Base-by-base conservation (phyloP, 1,140 invertebrate genomes). In the Drosophila mayri region DNA sequence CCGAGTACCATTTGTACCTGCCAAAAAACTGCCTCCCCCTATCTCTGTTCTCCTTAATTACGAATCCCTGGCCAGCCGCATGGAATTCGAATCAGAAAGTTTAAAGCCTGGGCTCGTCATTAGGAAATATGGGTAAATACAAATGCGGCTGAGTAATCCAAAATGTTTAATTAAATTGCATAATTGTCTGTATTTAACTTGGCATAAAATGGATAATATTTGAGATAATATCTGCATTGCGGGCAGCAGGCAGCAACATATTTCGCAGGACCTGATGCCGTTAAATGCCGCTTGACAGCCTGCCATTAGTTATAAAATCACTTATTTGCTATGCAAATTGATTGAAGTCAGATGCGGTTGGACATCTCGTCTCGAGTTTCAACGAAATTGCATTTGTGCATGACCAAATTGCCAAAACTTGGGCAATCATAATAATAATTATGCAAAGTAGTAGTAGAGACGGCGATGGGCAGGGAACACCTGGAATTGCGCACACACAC, bases 401-500 rank as follows among this genome's bases (percentile, higher is more conserved):
- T 73, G 47, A 58, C 63, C 43, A 77, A 77, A 80, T 87, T 83
- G 54, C 76, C 60, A 68, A 65, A 61, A 67, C 79, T 78, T 71
- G 60, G 60, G 65, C 76, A 80, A 88, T 80, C 76, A 88, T 84
- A 80, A 88, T 83, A 80, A 67, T 82, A 87, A 88, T 88, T 84
- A 87, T 83, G 84, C 84, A 82, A 77, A 83, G 62, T 57, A 25
- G 25, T 3, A 61, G 76, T 47, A 62, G 40, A n/a, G 49, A 18
- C 40, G 49, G 46, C 49, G 63, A 57, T 25, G 79, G 61, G 50
- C 50, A 50, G 63, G 49, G 70, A 67, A 63, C 78, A 79, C 78
- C 82, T 81, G 58, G 67, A 78, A 85, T 52, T 81, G 59, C 55
- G 76, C n/a, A 58, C 28, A 68, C 30, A 49, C n/a, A 52, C 3